Evolutionary conservation across 2,797 vertebrate species (phyloP).

Genomic region (Geotria australis): DNA sequence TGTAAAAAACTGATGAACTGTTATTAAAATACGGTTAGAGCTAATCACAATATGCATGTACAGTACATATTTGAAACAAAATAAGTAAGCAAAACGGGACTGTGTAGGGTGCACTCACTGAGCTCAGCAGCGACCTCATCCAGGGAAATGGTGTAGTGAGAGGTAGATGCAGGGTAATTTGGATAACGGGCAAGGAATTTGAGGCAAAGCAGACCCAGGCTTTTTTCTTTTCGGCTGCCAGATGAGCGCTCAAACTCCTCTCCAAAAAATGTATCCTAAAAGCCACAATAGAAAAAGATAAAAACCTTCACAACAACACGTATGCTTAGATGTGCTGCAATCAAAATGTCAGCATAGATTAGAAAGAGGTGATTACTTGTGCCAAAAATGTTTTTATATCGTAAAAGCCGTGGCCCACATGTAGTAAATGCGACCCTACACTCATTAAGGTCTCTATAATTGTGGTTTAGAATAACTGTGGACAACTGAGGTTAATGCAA

Average conservation of each 20-base stretch:
- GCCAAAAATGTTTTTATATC: neutral
- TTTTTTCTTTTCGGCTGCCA: slow-evolving; percentile 76
- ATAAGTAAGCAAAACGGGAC: too few species aligned
- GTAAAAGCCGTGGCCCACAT: neutral
- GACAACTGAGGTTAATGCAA: too few species aligned
- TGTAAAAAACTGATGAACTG: too few species aligned
- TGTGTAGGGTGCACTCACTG: slow-evolving; percentile 20
- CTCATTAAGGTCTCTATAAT: too few species aligned
- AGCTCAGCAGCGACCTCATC: slow-evolving; percentile 71
- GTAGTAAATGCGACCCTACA: too few species aligned
- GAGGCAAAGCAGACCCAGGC: slow-evolving; percentile 60
- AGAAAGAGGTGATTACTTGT: neutral
- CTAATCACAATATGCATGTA: too few species aligned
- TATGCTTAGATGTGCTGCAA: neutral
- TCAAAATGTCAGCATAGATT: neutral
- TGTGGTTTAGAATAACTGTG: too few species aligned
- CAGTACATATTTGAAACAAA: too few species aligned
- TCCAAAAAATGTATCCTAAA: slow-evolving; percentile 29
- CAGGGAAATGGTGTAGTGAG: slow-evolving; percentile 52
- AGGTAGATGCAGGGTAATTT: slow-evolving; percentile 28
- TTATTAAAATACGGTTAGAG: too few species aligned
- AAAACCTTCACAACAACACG: too few species aligned
- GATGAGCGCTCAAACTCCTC: slow-evolving; percentile 54
- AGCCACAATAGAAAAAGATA: neutral
- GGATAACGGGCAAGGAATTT: slow-evolving; percentile 69